Percentiles rank a stretch among this genome's conserved stretches.
These are phyloP conservation scores for Gopherus flavomarginatus DNA, from an alignment of 2,113 vertebrate species.

Conservation along the genomic window DNA sequence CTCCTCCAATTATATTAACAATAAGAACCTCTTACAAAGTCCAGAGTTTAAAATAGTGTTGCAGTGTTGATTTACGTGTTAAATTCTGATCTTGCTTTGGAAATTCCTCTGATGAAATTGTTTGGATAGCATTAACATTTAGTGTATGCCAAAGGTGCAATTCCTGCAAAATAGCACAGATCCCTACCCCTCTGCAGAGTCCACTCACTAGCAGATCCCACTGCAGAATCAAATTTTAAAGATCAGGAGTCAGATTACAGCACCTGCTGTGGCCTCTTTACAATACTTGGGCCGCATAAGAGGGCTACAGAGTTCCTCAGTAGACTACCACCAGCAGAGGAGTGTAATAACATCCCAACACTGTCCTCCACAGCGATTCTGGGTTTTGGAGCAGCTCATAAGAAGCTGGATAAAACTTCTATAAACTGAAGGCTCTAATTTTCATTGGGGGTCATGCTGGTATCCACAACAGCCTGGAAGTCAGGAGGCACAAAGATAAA, in stretches of 20 bases:
- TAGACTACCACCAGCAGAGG: neutral
- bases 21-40: neutral
- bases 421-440: neutral
- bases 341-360: neutral
- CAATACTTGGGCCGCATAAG: neutral
- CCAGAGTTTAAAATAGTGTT: neutral
- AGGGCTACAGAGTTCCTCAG: neutral
- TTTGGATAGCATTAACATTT: neutral
- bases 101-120: neutral
- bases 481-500: neutral
- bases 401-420: neutral
- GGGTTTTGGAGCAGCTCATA: neutral
- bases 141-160: neutral
- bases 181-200: neutral
- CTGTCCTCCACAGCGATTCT: neutral
- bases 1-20: neutral
- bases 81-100: neutral
- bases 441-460: neutral
- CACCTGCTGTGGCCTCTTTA: neutral
- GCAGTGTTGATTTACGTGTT: neutral
- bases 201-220: neutral
- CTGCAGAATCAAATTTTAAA: neutral
- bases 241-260: neutral
- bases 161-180: neutral
- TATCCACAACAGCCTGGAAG: neutral